Conservation (phyloP, 92 coral and sea anemone species). For the Epizoanthus illoricatus region DNA sequence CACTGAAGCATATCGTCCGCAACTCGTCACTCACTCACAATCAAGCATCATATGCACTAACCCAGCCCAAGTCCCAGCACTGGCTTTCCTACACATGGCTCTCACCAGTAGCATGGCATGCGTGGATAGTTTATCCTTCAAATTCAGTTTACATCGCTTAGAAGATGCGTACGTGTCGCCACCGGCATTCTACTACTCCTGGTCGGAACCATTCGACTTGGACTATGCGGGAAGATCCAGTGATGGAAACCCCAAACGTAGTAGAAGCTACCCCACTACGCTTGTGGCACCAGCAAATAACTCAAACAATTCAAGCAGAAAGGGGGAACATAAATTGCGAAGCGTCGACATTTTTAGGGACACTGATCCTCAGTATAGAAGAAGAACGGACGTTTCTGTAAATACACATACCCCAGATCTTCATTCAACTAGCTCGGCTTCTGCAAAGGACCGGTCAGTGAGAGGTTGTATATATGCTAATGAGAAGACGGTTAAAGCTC, state of each 20-base stretch:
- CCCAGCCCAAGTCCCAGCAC: neutral
- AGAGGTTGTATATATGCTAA: conserved; percentile 69
- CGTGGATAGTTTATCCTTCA: conserved; percentile 68
- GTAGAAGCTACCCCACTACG: conserved; percentile 69
- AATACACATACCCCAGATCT: conserved; percentile 15
- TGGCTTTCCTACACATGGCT: conserved; percentile 52
- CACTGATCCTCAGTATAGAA: conserved; percentile 24
- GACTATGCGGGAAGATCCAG: conserved; percentile 74
- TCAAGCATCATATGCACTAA: conserved; percentile 12
- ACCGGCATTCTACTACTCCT: conserved; percentile 74
- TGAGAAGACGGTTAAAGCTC: conserved; percentile 2
- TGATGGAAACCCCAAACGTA: conserved; percentile 68
- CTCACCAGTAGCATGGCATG: conserved; percentile 71
- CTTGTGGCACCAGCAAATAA: conserved; percentile 22
- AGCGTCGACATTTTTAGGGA: conserved; percentile 34
- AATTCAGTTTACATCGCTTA: conserved; percentile 70
- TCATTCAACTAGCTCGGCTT: conserved; percentile 57
- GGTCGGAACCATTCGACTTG: conserved; percentile 88
- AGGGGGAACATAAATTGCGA: conserved; percentile 5
- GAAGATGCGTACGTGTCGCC: conserved; percentile 66
- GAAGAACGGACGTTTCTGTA: conserved; percentile 20
- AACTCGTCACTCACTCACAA: conserved; percentile 15
- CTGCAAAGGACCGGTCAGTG: conserved; percentile 57
- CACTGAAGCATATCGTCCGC: conserved; percentile 28
- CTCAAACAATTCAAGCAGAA: conserved; percentile 4